Evolutionary conservation across 2,113 vertebrate genomes (phyloP), one percentile per base, ranked within the genome.

Genomic region (Epinephelus lanceolatus): DNA sequence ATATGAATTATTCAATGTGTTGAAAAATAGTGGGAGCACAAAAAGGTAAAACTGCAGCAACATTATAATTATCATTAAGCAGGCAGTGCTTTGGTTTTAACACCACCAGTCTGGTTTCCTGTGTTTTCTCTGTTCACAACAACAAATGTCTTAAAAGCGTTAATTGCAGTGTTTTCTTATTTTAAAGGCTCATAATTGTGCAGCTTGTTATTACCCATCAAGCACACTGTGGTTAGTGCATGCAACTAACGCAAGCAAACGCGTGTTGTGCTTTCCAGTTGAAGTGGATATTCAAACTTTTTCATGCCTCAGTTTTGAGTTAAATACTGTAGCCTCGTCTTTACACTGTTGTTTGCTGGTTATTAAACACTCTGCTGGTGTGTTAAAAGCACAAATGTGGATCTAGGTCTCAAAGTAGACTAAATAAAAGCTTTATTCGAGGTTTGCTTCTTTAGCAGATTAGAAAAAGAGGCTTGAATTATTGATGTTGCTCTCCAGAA

Each of bases 401-500:
- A 14, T 60, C 23, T 40, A 3, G 8, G 18, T 42, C 2, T 52
- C 6, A n/a, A 0, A 10, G 19, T 53, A 14, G 51, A 2, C 11
- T 21, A 1, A 77, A 74, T 51, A 27, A 27, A 76, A 49, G 18
- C 40, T 69, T 33, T 10, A n/a, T 57, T 66, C 53, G 45, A n/a
- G 19, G 19, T 66, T 49, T 81, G 69, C 77, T 63, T 78, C 49
- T 88, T 91, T 86, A 53, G 77, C 61, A 27, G 62, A 85, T 74
- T 77, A 62, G 76, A 75, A 27, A 27, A 68, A 23, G n/a, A 68
- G 23, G 21, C 21, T 59, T 91, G 68, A 90, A 94, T 78, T 91
- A 92, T 94, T 94, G 75, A 94, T 94, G 21, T 17, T 37, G 84
- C 63, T 91, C 78, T 80, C 74, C 75, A 40, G 76, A 90, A 62